Evolutionary conservation across 2,888 invertebrate genomes (phyloP), one percentile per base, ranked within the genome.

Genomic region (Agrochola litura): DNA sequence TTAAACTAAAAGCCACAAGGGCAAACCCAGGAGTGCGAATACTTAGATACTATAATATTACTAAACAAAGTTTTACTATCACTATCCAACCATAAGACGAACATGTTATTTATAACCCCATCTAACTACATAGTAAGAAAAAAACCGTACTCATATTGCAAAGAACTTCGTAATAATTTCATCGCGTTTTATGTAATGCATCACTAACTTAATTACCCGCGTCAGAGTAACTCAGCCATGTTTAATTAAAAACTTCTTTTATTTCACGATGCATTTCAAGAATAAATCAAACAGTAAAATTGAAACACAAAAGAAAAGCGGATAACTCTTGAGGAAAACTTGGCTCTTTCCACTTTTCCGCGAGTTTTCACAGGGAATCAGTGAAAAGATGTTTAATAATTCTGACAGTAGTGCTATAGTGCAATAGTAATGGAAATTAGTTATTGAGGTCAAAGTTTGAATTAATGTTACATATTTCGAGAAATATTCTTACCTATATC

Each of bases 311-410:
- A 82, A 85, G 77, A 79, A 84, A 76, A 10, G 41, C 49, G 63
- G 66, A 54, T 72, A 82, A 61, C 70, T 81, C 71, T 86, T 78
- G 77, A 78, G 73, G 74, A 78, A 81, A 84, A 81, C 75, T 82
- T 82, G 69, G 75, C 73, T 67, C 73, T 77, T 74, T 79, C 43
- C 69, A 30, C 43, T 73, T 74, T 79, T 82, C 72, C 65, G 70
- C 74, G 66, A 85, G 81, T 79, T 73, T 81, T 85, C 81, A 88
- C 81, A 85, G 58, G 67, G 83, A 86, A 87, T 83, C 77, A 76
- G 69, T 81, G 73, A 84, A 83, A 77, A 86, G 81, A 82, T 86
- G 78, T 84, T 89, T 85, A 84, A 87, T 85, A 81, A 88, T 82
- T 79, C 74, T 64, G 68, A 73, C 37, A 30, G 63, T 60, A 30